Percentiles rank a stretch among this genome's conserved stretches.
Conservation (phyloP, 1,140 invertebrate species). For the Pollicipes pollicipes region DNA sequence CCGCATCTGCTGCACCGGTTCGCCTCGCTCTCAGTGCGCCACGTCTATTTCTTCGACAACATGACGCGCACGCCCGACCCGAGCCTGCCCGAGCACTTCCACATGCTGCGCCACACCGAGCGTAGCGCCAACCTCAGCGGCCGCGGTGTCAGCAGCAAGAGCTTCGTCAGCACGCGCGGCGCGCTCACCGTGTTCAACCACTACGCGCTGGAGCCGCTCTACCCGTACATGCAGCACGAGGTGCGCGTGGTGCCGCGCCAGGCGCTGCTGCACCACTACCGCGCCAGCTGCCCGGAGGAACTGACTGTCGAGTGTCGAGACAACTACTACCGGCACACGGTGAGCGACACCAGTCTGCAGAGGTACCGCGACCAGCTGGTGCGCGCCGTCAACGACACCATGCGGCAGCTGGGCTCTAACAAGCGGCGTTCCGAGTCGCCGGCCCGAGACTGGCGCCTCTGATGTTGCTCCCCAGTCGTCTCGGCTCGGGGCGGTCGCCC, state of each 20-base stretch:
- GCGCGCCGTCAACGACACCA: neutral
- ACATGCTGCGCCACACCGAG: constrained; percentile 84
- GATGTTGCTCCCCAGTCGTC: too few relatives aligned
- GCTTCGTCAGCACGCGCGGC: constrained; percentile 77
- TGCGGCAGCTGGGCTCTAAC: neutral
- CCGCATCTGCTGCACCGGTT: constrained; percentile 13
- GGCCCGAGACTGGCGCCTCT: too few relatives aligned
- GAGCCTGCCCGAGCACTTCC: constrained; percentile 74
- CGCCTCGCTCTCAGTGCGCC: constrained; percentile 17
- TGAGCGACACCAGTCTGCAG: constrained; percentile 12
- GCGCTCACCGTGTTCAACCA: constrained; percentile 80
- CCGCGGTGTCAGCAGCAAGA: constrained; percentile 82
- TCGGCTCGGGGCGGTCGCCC: too few relatives aligned
- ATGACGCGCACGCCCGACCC: constrained; percentile 33
- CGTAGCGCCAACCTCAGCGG: constrained; percentile 78
- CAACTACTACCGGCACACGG: constrained; percentile 13
- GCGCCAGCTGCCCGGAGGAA: constrained; percentile 16
- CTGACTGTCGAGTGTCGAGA: constrained; percentile 16
- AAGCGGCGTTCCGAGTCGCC: too few relatives aligned
- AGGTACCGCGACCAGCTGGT: constrained; percentile 16
- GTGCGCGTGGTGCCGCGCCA: constrained; percentile 61
- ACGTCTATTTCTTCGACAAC: constrained; percentile 17
- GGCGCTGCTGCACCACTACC: constrained; percentile 80
- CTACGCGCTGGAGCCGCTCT: constrained; percentile 66
- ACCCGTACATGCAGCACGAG: constrained; percentile 35